Conservation (phyloP, 2,888 invertebrate genomes). For the Nowickia ferox region DNA sequence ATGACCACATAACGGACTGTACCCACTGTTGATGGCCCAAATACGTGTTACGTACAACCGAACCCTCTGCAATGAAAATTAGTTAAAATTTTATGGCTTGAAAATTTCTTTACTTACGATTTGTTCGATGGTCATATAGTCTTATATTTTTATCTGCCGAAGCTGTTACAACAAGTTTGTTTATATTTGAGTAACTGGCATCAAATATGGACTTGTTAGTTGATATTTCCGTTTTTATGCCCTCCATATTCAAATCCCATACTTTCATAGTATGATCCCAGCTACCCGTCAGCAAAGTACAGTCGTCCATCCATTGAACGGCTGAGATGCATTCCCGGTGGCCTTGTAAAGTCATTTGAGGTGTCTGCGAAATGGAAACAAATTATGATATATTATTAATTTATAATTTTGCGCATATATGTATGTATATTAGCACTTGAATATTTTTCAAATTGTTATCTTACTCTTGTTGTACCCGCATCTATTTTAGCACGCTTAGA, state of each 20-base stretch:
- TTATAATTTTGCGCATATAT: too few relatives aligned
- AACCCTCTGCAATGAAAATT: slow-evolving; percentile 87
- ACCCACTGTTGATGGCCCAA: slow-evolving; percentile 95
- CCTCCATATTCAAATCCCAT: slow-evolving; percentile 95
- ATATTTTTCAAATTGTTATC: neutral
- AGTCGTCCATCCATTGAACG: slow-evolving; percentile 91
- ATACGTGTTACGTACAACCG: slow-evolving; percentile 93
- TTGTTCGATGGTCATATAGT: slow-evolving; percentile 95
- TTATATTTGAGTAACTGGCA: slow-evolving; percentile 91
- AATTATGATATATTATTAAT: too few relatives aligned
- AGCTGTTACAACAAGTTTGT: slow-evolving; percentile 90
- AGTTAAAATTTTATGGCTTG: neutral
- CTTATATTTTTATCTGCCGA: slow-evolving; percentile 96
- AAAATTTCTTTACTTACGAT: slow-evolving; percentile 85
- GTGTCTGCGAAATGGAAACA: slow-evolving; percentile 85
- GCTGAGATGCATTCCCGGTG: slow-evolving; percentile 96
- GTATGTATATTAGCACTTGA: too few relatives aligned
- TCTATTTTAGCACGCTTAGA: slow-evolving; percentile 85
- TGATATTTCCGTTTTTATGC: slow-evolving; percentile 91
- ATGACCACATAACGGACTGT: slow-evolving; percentile 94
- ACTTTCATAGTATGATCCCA: slow-evolving; percentile 98
- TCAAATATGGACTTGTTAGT: slow-evolving; percentile 96
- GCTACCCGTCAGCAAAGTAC: slow-evolving; percentile 92
- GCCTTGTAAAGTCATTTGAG: slow-evolving; percentile 93
- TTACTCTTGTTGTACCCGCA: slow-evolving; percentile 85